These are phyloP conservation scores for Neoitamus cyanurus DNA, from an alignment of 2,888 invertebrate genomes.

Conservation along the genomic window DNA sequence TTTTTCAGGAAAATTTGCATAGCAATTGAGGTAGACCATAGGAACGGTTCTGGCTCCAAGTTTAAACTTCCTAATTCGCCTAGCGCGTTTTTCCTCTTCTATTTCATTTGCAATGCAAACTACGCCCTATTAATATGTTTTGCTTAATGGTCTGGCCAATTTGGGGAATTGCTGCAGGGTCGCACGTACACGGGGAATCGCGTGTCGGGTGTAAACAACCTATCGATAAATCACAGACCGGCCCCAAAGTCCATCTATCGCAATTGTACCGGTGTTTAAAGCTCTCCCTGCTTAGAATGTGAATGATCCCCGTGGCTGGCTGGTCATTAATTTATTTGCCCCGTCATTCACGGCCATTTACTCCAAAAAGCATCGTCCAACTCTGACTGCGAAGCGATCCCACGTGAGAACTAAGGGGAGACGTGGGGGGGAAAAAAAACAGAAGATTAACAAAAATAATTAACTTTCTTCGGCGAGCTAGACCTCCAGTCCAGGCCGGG, in stretches of 20 bases:
- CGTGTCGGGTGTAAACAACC: background rate
- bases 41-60: background rate
- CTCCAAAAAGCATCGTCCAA: background rate
- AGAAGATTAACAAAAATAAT: constrained; percentile 29
- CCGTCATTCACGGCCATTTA: constrained; percentile 3
- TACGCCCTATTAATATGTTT: background rate
- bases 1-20: background rate
- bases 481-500: background rate
- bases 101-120: background rate
- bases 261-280: background rate
- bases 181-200: background rate
- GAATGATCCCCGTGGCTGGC: background rate
- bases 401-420: background rate
- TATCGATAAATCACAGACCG: background rate
- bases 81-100: background rate
- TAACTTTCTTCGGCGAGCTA: constrained; percentile 19
- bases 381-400: background rate
- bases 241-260: background rate
- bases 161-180: background rate
- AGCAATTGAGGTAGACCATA: background rate
- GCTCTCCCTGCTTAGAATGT: background rate
- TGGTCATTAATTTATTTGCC: constrained; percentile 6
- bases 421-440: background rate
- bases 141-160: background rate
- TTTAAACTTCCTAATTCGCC: background rate